Evolutionary conservation across 2,888 invertebrate species (phyloP), one percentile per base, ranked within the genome.

Genomic region (Brenthis ino): DNA sequence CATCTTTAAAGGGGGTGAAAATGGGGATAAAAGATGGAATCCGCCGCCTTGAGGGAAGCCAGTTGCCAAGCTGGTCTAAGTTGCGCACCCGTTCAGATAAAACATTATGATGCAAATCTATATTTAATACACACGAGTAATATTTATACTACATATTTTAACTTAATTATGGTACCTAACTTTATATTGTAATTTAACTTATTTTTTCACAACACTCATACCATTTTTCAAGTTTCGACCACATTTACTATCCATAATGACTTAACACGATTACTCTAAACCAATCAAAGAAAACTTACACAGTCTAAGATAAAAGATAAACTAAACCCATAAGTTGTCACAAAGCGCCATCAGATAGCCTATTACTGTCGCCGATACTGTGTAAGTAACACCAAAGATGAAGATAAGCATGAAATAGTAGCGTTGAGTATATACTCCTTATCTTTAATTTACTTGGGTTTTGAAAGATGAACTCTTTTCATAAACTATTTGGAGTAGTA

Each of bases 341-440:
- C 69, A 69, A 67, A 69, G 64, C 67, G 61, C 33, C 55, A 67
- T 67, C 65, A 65, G 72, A 72, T 72, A 69, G 61, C 57, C 57
- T 14, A 72, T 72, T 69, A 65, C 48, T 54, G 71, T 64, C 68
- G 47, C 68, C 60, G 64, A 47, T 67, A 57, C 57, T 33, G 57
- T 60, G 67, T 64, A 67, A 70, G 67, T 67, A 70, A 70, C 70
- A 70, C 70, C 67, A 53, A 5, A 56, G 74, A 74, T 69, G 47
- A 5, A 72, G 74, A 74, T 74, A 74, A 67, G 43, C 63, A 51
- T 60, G 58, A 67, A 57, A 64, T 65, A 61, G 64, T 67, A 54
- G 83, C 81, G 85, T 83, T 80, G 80, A 84, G 16, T 61, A 37
- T 37, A 60, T 48, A 16, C 13, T 13, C 33, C 51, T 53, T 53